Evolutionary conservation across 2,888 invertebrate species (phyloP), one percentile per base, ranked within the genome.

Genomic region (Melanostoma mellinum): DNA sequence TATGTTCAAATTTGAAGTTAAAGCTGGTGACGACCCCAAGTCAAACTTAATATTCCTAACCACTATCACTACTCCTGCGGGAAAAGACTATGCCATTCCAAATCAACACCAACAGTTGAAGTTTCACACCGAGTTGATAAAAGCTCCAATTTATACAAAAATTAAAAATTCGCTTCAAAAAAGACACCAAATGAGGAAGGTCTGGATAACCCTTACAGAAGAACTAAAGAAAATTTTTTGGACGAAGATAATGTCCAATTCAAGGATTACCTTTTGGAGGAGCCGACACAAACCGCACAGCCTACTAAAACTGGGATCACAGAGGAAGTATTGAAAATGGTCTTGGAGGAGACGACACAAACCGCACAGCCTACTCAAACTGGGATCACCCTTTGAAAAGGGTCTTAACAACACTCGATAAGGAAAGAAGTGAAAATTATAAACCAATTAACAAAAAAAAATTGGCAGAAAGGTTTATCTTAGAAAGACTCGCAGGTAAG

Each of bases 121-220:
- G 33, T 53, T 42, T 4, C 67, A 67, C 33, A 40, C 38, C 8
- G 52, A 50, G 35, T 50, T 65, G 36, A 52, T 20, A 40, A 50
- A 38, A 65, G 38, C 32, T 53, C 42, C 67, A 67, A 53, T 67
- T 35, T 67, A 53, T 44, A 40, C 67, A 67, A 65, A 65, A 48
- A 52, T 65, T 32, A 65, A 65, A 65, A 65, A 65, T 42, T 50
- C 65, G 38, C 52, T 65, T 50, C 48, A 65, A 42, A 65, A 36
- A 65, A 50, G 50, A 50, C 50, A 50, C 32, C 50, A 50, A 65
- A 52, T 38, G 20, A 65, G 65, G 38, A 65, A 65, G 48, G 36
- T 65, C 4, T 65, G 65, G 52, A 65, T 65, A 36, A 65, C 48
- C 50, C 50, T 65, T 36, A 65, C 65, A 40, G 38, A 65, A 20